Conservation (phyloP, 2,888 invertebrate species). For the Diarsia dahlii region DNA sequence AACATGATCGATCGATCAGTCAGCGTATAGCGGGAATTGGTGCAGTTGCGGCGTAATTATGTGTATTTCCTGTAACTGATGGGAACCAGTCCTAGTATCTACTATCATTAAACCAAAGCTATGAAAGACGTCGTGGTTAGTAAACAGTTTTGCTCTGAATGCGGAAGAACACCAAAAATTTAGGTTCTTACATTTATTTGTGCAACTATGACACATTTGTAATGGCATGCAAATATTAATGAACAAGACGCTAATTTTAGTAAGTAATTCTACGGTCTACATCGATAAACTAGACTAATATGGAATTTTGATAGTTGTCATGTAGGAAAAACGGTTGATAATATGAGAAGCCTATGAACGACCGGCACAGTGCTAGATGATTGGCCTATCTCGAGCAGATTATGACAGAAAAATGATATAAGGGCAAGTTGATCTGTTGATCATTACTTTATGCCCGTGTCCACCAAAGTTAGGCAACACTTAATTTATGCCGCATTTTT, state of each 20-base stretch:
- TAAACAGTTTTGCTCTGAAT: neutral
- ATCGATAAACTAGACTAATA: neutral
- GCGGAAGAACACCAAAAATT: too few species aligned
- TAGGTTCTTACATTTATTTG: too few species aligned
- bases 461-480: neutral
- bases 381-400: neutral
- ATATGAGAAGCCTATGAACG: neutral
- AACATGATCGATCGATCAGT: conserved; percentile 52
- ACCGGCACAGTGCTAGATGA: neutral
- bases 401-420: neutral
- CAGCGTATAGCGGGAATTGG: conserved; percentile 25
- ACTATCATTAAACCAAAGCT: neutral
- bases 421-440: neutral
- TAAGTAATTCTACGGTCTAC: neutral
- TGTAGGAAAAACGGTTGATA: too few species aligned
- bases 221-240: too few species aligned
- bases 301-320: neutral
- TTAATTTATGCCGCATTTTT: neutral
- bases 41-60: conserved; percentile 18
- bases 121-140: neutral
- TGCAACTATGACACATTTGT: neutral
- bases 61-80: conserved; percentile 24
- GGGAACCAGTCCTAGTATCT: too few species aligned
- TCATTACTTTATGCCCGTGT: neutral
- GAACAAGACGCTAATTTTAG: too few species aligned